Conservation (phyloP, 2,113 vertebrate genomes). For the Dascyllus trimaculatus region DNA sequence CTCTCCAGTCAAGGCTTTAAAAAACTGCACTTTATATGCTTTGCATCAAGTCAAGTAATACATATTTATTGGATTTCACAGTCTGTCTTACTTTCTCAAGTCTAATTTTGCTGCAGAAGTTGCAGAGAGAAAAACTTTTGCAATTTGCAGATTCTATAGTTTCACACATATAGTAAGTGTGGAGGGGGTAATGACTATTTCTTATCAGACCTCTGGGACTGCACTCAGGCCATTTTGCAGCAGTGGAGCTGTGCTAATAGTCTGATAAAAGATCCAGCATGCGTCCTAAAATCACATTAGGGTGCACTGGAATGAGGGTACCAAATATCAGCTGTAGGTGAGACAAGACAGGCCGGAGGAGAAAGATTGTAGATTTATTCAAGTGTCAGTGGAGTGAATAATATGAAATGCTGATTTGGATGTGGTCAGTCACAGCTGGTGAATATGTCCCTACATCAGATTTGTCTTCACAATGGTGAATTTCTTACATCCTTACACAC, state of each 20-base stretch:
- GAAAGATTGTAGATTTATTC: not conserved
- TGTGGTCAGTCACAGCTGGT: not conserved
- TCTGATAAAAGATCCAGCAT: constrained; percentile 20
- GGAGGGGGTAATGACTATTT: constrained; percentile 35
- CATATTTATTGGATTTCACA: constrained; percentile 47
- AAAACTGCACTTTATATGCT: constrained; percentile 21
- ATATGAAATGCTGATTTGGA: not conserved
- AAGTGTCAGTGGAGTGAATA: not conserved
- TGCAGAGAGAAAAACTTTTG: constrained; percentile 9
- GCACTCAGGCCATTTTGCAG: constrained; percentile 2
- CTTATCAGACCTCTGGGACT: constrained; percentile 42
- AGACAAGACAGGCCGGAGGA: not conserved
- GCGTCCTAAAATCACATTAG: constrained; percentile 17
- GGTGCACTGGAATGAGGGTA: constrained; percentile 2
- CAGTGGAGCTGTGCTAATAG: constrained; percentile 11
- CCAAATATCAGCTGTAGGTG: not conserved
- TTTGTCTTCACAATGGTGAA: not conserved
- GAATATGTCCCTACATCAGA: not conserved
- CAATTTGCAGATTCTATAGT: constrained; percentile 37
- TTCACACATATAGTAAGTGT: constrained; percentile 7
- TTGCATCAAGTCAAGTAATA: constrained; percentile 25
- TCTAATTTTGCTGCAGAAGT: constrained; percentile 9
- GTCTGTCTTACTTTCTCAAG: not conserved
- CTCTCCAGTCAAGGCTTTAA: constrained; percentile 16
- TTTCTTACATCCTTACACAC: not conserved